These are phyloP conservation scores for Campoletis raptor DNA, from an alignment of 2,888 invertebrate genomes.

Conservation along the genomic window DNA sequence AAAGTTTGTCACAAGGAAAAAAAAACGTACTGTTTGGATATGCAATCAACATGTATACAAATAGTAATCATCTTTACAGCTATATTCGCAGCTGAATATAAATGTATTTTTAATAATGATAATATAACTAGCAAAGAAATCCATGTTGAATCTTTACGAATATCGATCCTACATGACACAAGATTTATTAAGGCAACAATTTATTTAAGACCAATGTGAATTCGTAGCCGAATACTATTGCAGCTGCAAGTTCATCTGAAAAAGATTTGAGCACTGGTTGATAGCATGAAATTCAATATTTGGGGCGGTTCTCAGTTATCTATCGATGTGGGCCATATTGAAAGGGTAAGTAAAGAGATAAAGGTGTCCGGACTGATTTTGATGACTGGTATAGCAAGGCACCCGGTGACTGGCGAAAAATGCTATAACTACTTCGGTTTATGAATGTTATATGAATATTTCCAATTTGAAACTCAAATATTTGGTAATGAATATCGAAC, in stretches of 20 bases:
- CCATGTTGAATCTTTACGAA: background rate
- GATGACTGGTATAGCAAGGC: slow-evolving; percentile 22
- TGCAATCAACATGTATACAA: slow-evolving; percentile 74
- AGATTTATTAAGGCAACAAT: background rate
- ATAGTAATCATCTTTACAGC: background rate
- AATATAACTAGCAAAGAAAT: background rate
- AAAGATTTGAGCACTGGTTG: background rate
- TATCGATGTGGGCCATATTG: background rate
- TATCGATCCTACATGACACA: background rate
- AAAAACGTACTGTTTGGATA: slow-evolving; percentile 67
- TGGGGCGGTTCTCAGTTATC: background rate
- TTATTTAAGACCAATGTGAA: background rate
- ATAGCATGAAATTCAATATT: slow-evolving; percentile 26
- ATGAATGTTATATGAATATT: slow-evolving; percentile 60
- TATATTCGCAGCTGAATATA: background rate
- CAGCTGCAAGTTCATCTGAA: background rate
- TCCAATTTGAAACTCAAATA: slow-evolving; percentile 79
- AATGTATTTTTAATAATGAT: background rate
- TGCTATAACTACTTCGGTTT: slow-evolving; percentile 28
- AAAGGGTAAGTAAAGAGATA: slow-evolving; percentile 25
- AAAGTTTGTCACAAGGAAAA: slow-evolving; percentile 71
- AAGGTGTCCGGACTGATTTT: slow-evolving; percentile 14
- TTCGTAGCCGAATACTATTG: background rate
- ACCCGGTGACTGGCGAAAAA: slow-evolving; percentile 19
- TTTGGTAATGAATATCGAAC: slow-evolving; percentile 81